These are phyloP conservation scores for Phrynocephalus forsythii DNA, from an alignment of 2,797 vertebrate species.

Conservation along the genomic window DNA sequence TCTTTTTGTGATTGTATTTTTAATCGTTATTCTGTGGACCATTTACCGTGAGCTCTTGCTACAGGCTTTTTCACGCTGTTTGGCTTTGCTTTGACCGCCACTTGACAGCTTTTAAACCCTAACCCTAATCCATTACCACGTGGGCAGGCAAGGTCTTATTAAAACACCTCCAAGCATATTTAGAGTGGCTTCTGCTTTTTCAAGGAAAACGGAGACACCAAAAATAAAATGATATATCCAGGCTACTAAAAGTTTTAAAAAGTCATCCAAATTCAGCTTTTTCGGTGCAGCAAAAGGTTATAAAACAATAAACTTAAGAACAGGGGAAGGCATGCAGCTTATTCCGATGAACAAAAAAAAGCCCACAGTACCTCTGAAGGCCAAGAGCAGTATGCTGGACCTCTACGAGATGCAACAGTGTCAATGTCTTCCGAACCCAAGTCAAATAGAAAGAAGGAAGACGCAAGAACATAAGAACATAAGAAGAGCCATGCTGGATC, in stretches of 20 bases:
- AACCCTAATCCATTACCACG: not conserved
- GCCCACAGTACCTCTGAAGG: too few relatives aligned
- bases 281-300: not conserved
- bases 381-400: too few relatives aligned
- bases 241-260: not conserved
- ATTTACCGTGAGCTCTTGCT: not conserved
- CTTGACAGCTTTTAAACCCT: not conserved
- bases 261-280: not conserved
- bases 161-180: not conserved
- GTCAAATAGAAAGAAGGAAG: too few relatives aligned
- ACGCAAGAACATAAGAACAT: too few relatives aligned
- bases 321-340: too few relatives aligned
- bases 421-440: too few relatives aligned
- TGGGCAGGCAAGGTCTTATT: not conserved
- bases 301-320: too few relatives aligned
- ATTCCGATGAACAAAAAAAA: too few relatives aligned
- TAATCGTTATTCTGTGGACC: not conserved
- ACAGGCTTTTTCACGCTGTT: not conserved
- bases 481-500: too few relatives aligned
- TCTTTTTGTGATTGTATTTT: not conserved
- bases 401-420: too few relatives aligned
- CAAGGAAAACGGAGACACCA: too few relatives aligned
- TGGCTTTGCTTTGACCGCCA: not conserved
- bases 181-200: not conserved
- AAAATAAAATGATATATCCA: not conserved